Conservation (phyloP, 2,888 invertebrate genomes). For the Subacronicta megacephala region DNA sequence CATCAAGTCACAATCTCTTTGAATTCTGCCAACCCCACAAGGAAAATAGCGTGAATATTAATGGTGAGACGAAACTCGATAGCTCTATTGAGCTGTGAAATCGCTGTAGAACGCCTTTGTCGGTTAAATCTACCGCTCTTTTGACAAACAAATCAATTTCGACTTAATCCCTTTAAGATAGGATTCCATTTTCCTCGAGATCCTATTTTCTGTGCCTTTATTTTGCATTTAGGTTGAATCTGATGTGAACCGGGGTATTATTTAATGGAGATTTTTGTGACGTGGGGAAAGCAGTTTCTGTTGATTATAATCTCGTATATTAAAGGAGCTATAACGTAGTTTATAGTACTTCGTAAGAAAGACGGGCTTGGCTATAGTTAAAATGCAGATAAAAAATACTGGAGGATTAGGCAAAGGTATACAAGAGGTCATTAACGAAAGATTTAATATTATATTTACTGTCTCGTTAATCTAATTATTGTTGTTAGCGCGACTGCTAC, state of each 20-base stretch:
- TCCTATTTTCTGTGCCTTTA: conserved; percentile 14
- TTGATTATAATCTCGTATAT: background rate
- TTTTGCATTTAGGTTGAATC: conserved; percentile 33
- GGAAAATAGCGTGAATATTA: conserved; percentile 21
- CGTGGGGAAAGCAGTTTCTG: background rate
- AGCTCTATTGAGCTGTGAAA: conserved; percentile 43
- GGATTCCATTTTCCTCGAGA: conserved; percentile 31
- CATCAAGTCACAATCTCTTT: background rate
- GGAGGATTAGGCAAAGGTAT: too few species aligned
- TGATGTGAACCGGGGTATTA: conserved; percentile 8
- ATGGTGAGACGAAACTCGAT: conserved; percentile 37
- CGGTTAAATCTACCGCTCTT: conserved; percentile 8
- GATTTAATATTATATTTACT: too few species aligned
- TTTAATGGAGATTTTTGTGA: conserved; percentile 1
- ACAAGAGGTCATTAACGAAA: too few species aligned
- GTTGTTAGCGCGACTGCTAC: too few species aligned
- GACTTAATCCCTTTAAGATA: conserved; percentile 34
- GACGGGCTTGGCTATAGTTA: too few species aligned
- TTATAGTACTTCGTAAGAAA: too few species aligned
- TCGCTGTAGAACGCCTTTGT: conserved; percentile 23
- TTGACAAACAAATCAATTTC: conserved; percentile 40
- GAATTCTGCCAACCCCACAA: background rate
- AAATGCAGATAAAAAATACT: too few species aligned
- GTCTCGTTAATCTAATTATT: too few species aligned
- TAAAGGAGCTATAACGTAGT: too few species aligned